Evolutionary conservation across 2,888 invertebrate genomes (phyloP).

Genomic region (Troides aeacus): DNA sequence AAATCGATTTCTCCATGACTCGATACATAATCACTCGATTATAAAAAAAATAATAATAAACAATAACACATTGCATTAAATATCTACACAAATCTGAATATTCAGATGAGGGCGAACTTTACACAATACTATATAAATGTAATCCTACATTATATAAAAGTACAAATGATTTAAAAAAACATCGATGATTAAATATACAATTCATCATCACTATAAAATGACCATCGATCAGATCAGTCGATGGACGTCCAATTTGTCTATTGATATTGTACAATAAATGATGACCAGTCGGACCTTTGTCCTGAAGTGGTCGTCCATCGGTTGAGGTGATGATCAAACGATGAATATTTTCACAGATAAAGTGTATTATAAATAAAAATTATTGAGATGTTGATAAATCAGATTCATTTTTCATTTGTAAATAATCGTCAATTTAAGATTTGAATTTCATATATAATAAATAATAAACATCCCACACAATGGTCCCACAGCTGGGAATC

Average conservation of each 20-base stretch:
- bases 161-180: neutral
- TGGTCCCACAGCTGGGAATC: too few relatives aligned
- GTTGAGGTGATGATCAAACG: too few relatives aligned
- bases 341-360: neutral
- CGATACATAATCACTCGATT: conserved; percentile 10
- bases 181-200: neutral
- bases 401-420: neutral
- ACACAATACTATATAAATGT: conserved; percentile 15
- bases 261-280: too few relatives aligned
- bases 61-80: conserved; percentile 14
- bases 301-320: too few relatives aligned
- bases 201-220: too few relatives aligned
- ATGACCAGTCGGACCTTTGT: too few relatives aligned
- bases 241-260: too few relatives aligned
- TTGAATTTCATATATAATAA: too few relatives aligned
- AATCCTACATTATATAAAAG: conserved; percentile 14
- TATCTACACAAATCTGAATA: conserved; percentile 24
- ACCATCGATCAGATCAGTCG: too few relatives aligned
- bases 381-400: neutral
- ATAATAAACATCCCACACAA: neutral
- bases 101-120: conserved; percentile 26
- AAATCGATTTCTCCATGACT: conserved; percentile 13
- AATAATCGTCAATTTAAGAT: neutral
- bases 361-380: neutral
- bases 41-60: neutral